Percentiles rank a stretch among this genome's conserved stretches.
Conservation (phyloP, 2,888 invertebrate species). For the Scrobipalpa atriplicella region DNA sequence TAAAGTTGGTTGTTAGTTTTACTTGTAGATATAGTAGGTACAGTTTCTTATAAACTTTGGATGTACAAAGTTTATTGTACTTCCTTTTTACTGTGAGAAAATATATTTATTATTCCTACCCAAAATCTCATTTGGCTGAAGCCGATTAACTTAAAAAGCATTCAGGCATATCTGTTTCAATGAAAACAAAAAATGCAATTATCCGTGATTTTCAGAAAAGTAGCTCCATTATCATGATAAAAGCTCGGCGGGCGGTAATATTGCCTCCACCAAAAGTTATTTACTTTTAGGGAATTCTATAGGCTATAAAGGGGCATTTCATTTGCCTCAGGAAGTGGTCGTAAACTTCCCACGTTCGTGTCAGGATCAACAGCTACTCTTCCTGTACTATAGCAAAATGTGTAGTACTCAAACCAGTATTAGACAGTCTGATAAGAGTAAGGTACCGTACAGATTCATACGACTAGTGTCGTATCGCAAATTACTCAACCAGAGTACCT, state of each 20-base stretch:
- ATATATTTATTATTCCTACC: not conserved
- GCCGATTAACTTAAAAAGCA: not conserved
- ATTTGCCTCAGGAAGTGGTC: slow-evolving; percentile 47
- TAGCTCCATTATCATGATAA: not conserved
- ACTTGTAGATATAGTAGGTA: not conserved
- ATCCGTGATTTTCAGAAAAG: not conserved
- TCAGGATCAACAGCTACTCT: slow-evolving; percentile 26
- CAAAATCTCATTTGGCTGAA: not conserved
- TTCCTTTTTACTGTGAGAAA: not conserved
- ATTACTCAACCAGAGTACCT: too few relatives aligned
- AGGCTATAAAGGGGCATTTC: slow-evolving; percentile 52
- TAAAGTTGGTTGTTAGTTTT: not conserved
- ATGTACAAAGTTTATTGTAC: not conserved
- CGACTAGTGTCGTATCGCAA: too few relatives aligned
- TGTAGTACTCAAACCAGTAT: too few relatives aligned
- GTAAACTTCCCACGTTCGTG: slow-evolving; percentile 55
- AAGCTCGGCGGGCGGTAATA: slow-evolving; percentile 33
- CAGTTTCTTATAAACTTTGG: not conserved
- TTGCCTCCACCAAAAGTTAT: slow-evolving; percentile 46
- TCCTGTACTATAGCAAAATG: not conserved
- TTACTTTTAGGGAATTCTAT: slow-evolving; percentile 54
- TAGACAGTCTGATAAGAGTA: too few relatives aligned
- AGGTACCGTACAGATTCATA: too few relatives aligned
- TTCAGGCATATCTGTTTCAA: not conserved
- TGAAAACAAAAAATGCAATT: slow-evolving; percentile 1